Conservation (phyloP, 1,140 invertebrate genomes). For the Cardiocondyla obscurior region DNA sequence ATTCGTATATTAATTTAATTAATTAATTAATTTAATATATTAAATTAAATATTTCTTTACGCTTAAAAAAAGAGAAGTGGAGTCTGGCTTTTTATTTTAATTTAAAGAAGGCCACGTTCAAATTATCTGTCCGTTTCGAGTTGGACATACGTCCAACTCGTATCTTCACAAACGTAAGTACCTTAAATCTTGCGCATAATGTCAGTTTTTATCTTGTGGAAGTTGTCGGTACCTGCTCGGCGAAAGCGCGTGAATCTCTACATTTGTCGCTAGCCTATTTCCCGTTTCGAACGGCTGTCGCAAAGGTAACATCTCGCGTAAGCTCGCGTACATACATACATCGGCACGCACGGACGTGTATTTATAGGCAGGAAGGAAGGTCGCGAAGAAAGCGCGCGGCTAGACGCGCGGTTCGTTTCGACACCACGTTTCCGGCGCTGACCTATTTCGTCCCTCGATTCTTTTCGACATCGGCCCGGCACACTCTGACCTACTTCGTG, state of each 20-base stretch:
- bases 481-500: constrained; percentile 67
- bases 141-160: too few relatives aligned
- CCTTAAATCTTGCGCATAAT: neutral
- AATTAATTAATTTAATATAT: too few relatives aligned
- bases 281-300: constrained; percentile 52
- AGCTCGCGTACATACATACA: constrained; percentile 33
- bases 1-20: too few relatives aligned
- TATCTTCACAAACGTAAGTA: neutral
- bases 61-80: too few relatives aligned
- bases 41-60: too few relatives aligned
- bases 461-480: constrained; percentile 73
- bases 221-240: neutral
- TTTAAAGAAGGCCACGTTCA: neutral
- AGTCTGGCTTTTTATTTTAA: neutral
- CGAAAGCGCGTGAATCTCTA: constrained; percentile 41
- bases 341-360: constrained; percentile 31
- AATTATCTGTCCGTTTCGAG: too few relatives aligned
- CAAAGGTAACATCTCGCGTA: constrained; percentile 56
- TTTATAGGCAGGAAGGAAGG: constrained; percentile 78
- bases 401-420: constrained; percentile 71
- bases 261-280: constrained; percentile 64
- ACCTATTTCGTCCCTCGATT: constrained; percentile 76
- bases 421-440: constrained; percentile 72
- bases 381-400: constrained; percentile 79
- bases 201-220: neutral